phyloP scores from a whole-genome alignment of 2,888 invertebrate species.

The Mythimna vitellina region DNA sequence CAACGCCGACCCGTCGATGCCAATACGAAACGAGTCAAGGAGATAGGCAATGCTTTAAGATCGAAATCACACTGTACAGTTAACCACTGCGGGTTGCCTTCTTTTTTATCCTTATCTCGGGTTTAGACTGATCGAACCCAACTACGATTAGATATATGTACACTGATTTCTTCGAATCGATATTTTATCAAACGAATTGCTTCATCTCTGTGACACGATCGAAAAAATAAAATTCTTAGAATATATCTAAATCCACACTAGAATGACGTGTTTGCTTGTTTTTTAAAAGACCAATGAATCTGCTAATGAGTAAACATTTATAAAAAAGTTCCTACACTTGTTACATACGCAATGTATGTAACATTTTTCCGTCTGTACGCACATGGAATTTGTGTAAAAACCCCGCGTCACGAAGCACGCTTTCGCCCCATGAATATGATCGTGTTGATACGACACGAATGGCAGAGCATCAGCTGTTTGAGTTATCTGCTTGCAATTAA shows the following conservation, averaged over 20 bases:
- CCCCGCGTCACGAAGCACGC: constrained; percentile 74
- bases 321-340: constrained; percentile 41
- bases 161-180: constrained; percentile 62
- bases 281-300: constrained; percentile 28
- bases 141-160: constrained; percentile 60
- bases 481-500: constrained; percentile 80
- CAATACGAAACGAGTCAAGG: constrained; percentile 85
- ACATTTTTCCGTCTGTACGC: constrained; percentile 52
- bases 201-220: constrained; percentile 15
- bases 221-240: background rate
- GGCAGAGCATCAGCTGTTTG: constrained; percentile 86
- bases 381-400: constrained; percentile 66
- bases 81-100: constrained; percentile 76
- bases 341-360: constrained; percentile 51
- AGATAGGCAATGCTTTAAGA: constrained; percentile 72
- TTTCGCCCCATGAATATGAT: constrained; percentile 82
- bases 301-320: constrained; percentile 42
- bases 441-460: constrained; percentile 81
- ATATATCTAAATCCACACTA: background rate
- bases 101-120: constrained; percentile 75
- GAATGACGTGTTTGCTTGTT: constrained; percentile 4
- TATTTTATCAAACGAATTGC: constrained; percentile 45
- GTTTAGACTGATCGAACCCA: constrained; percentile 67
- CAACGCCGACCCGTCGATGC: constrained; percentile 80
- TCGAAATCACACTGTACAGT: constrained; percentile 79